Evolutionary conservation across 2,113 vertebrate genomes (phyloP).

Genomic region (Plecotus auritus): DNA sequence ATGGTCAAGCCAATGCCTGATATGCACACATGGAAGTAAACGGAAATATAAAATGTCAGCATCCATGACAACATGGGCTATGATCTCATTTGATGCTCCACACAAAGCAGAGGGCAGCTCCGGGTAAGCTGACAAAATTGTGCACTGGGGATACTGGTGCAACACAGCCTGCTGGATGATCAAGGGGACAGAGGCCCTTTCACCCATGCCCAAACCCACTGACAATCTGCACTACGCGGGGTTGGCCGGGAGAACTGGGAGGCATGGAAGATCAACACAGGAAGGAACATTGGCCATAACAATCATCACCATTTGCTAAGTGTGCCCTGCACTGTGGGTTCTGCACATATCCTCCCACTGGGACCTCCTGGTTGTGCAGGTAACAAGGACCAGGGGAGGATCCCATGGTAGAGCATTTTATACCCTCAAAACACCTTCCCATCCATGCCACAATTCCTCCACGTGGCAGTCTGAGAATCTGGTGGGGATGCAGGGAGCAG

Average conservation of each 20-base stretch:
- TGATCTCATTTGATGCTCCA: slow-evolving; percentile 43
- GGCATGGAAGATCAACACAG: background rate
- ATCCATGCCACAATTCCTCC: accelerated
- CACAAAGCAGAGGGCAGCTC: background rate
- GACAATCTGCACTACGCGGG: accelerated
- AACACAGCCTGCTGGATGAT: background rate
- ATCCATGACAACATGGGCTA: slow-evolving; percentile 40
- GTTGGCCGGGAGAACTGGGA: background rate
- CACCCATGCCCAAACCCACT: accelerated
- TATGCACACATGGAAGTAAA: slow-evolving; percentile 37
- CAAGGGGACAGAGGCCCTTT: background rate
- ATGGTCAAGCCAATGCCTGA: background rate
- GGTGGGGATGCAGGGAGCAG: background rate
- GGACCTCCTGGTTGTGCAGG: background rate
- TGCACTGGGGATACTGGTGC: background rate
- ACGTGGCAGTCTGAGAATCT: accelerated
- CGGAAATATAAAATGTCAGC: slow-evolving; percentile 47
- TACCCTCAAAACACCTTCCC: accelerated
- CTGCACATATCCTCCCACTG: accelerated
- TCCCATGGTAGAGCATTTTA: accelerated
- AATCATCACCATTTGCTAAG: background rate
- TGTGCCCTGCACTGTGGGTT: accelerated
- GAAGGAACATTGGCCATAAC: background rate
- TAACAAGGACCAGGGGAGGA: background rate
- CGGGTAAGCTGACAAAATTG: background rate